phyloP scores from a whole-genome alignment of 2,113 vertebrate species.

The Corapipo altera region DNA sequence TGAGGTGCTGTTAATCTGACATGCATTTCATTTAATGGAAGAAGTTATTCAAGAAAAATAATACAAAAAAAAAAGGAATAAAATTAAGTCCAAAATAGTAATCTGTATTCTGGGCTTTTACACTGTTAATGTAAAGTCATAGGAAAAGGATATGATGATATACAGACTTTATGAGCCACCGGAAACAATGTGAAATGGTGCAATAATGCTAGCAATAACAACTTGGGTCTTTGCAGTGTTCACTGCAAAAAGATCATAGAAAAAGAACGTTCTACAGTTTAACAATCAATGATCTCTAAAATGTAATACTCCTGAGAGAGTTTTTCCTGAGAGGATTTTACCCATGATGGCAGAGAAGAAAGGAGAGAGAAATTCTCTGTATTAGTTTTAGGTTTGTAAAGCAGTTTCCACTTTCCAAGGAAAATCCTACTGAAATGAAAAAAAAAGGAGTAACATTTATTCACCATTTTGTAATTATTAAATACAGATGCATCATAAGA shows the following conservation, averaged over 20 bases:
- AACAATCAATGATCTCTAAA: conserved; percentile 39
- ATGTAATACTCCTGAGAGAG: conserved; percentile 15
- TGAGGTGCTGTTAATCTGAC: neutral
- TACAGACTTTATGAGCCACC: conserved; percentile 28
- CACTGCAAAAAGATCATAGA: conserved; percentile 47
- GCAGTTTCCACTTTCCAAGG: neutral
- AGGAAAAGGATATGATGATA: conserved; percentile 18
- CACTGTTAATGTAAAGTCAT: neutral
- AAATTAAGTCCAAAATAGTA: neutral
- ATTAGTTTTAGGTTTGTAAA: neutral
- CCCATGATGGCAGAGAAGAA: neutral
- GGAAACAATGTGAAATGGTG: conserved; percentile 16
- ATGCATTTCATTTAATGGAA: neutral
- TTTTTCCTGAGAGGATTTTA: neutral
- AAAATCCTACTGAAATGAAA: neutral
- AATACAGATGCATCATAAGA: neutral
- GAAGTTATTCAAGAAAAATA: neutral
- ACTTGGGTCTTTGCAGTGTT: conserved; percentile 46
- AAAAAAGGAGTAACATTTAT: neutral
- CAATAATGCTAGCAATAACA: conserved; percentile 51
- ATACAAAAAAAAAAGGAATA: neutral
- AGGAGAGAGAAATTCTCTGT: neutral
- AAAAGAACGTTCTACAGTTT: conserved; percentile 49
- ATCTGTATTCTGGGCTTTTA: neutral
- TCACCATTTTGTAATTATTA: neutral